Percentiles rank a stretch among this genome's conserved stretches.
Evolutionary conservation across 2,797 vertebrate genomes (phyloP).

Genomic region (Pagetopsis macropterus): DNA sequence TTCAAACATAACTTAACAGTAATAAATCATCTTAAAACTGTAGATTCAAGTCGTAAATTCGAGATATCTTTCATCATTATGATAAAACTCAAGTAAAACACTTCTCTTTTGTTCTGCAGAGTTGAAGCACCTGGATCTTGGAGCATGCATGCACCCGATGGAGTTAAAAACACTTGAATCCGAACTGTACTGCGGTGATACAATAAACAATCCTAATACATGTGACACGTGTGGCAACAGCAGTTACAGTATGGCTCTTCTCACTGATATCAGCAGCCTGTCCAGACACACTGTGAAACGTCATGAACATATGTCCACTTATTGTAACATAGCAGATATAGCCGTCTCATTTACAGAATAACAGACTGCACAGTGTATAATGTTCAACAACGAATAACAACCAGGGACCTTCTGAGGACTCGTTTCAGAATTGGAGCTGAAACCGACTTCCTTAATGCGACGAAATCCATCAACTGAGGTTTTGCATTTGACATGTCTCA

Average conservation of each 20-base stretch:
- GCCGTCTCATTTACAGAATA: constrained; percentile 54
- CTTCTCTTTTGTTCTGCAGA: not conserved
- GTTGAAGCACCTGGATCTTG: constrained; percentile 4
- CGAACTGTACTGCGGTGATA: constrained; percentile 38
- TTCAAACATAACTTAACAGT: not conserved
- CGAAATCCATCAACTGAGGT: not conserved
- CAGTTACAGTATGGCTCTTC: constrained; percentile 32
- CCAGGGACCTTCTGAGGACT: constrained; percentile 36
- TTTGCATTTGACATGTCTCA: constrained; percentile 25
- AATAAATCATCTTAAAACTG: not conserved
- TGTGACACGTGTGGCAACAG: constrained; percentile 32
- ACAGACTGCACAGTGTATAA: constrained; percentile 55
- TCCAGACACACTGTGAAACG: constrained; percentile 36
- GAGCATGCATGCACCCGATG: constrained; percentile 39
- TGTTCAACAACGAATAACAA: constrained; percentile 64
- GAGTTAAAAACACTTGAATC: constrained; percentile 38
- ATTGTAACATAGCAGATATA: constrained; percentile 50
- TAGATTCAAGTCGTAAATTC: not conserved
- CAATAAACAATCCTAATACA: constrained; percentile 40
- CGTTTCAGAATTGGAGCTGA: not conserved
- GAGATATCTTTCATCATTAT: not conserved
- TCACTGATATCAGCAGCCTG: constrained; percentile 25
- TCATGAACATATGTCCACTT: constrained; percentile 18
- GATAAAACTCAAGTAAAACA: not conserved
- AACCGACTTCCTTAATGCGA: constrained; percentile 10